Percentiles rank a stretch among this genome's conserved stretches.
Evolutionary conservation across 2,888 invertebrate species (phyloP).

Genomic region (Tetramorium bicarinatum): DNA sequence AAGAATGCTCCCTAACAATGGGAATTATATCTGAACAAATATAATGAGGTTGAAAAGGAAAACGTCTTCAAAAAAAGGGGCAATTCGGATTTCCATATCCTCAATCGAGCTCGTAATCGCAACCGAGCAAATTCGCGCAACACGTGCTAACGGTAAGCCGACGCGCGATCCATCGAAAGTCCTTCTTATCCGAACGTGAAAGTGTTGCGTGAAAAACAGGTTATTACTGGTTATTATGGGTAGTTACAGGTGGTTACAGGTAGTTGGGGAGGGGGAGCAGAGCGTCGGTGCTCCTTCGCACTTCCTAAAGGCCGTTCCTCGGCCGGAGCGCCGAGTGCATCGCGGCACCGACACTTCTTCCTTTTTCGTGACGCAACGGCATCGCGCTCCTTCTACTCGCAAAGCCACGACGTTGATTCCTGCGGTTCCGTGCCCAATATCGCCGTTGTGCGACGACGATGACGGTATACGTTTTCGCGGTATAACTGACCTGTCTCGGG

Average conservation of each 20-base stretch:
- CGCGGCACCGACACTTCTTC: slow-evolving; percentile 43
- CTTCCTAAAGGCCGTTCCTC: slow-evolving; percentile 74
- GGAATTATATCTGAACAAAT: background rate
- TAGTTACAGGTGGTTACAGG: slow-evolving; percentile 75
- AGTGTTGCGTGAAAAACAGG: slow-evolving; percentile 74
- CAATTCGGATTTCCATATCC: background rate
- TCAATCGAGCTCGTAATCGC: slow-evolving; percentile 2
- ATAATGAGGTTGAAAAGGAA: background rate
- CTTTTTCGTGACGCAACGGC: slow-evolving; percentile 71
- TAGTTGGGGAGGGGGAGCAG: slow-evolving; percentile 59
- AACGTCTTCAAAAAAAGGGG: background rate
- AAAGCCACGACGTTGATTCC: slow-evolving; percentile 71
- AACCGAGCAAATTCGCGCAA: slow-evolving; percentile 49
- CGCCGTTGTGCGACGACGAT: slow-evolving; percentile 45
- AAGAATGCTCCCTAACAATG: too few relatives aligned
- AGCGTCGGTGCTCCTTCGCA: slow-evolving; percentile 70
- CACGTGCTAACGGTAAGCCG: slow-evolving; percentile 63
- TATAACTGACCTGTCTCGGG: slow-evolving; percentile 81
- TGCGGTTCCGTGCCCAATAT: slow-evolving; percentile 77
- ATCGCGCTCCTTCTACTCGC: slow-evolving; percentile 63
- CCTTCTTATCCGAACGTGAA: slow-evolving; percentile 66
- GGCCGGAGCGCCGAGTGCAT: slow-evolving; percentile 56
- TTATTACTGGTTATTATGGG: slow-evolving; percentile 66
- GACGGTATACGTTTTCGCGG: slow-evolving; percentile 77
- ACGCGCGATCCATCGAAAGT: slow-evolving; percentile 66